Evolutionary conservation across 2,797 vertebrate species (phyloP).

Genomic region (Aldrovandia affinis): DNA sequence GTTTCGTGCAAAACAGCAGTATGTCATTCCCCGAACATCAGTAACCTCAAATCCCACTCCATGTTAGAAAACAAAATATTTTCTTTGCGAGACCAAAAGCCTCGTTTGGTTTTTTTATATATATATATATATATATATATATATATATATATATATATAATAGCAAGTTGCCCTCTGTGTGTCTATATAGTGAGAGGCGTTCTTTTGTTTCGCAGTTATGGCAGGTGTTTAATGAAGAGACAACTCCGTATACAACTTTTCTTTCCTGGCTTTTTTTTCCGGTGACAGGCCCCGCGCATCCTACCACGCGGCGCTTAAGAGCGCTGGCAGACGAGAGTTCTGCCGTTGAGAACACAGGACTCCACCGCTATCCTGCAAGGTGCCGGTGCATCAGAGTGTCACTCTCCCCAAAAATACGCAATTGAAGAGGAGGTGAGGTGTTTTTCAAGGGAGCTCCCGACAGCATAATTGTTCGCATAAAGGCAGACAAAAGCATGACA

Average conservation of each 20-base stretch:
- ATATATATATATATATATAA: no score
- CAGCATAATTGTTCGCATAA: slow-evolving; percentile 16
- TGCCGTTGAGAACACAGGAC: not conserved
- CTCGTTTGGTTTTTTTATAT: slow-evolving; percentile 3
- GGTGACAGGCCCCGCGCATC: slow-evolving; percentile 20
- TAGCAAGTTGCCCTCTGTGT: not conserved
- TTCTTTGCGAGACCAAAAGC: slow-evolving; percentile 1
- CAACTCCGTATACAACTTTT: not conserved
- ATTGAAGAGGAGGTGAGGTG: not conserved
- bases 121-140: no score
- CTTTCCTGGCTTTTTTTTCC: not conserved
- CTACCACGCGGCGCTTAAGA: not conserved
- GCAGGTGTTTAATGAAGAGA: slow-evolving; percentile 35
- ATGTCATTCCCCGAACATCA: slow-evolving; percentile 44
- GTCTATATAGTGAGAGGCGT: not conserved
- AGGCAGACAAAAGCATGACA: no score
- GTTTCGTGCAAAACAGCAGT: slow-evolving; percentile 40
- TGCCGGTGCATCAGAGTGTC: not conserved
- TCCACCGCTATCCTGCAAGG: not conserved
- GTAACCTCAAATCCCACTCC: not conserved
- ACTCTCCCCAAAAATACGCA: not conserved
- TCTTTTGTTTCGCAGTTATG: slow-evolving; percentile 10
- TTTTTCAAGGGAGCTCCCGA: not conserved
- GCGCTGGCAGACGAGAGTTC: not conserved
- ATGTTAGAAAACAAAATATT: slow-evolving; percentile 56